Percentiles rank a stretch among this genome's conserved stretches.
Evolutionary conservation across 2,888 invertebrate genomes (phyloP).

Genomic region (Eilema sororculum): DNA sequence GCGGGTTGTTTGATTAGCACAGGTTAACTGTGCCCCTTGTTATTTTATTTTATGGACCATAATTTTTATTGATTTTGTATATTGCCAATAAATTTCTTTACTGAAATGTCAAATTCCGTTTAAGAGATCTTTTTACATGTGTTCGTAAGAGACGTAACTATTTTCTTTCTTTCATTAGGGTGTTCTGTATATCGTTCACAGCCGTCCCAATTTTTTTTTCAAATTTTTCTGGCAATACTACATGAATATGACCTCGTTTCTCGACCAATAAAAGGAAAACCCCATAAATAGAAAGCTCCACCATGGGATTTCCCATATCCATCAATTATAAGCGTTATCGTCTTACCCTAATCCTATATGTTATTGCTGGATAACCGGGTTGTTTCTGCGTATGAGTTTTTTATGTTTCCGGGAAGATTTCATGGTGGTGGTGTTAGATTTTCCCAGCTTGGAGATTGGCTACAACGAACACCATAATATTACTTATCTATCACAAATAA

Average conservation of each 20-base stretch:
- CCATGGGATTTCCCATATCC: not conserved
- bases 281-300: conserved; percentile 5
- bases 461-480: too few species aligned
- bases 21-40: too few species aligned
- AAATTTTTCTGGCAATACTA: not conserved
- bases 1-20: too few species aligned
- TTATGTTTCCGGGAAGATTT: not conserved
- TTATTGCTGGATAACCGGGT: not conserved
- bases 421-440: not conserved
- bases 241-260: conserved; percentile 1
- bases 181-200: not conserved
- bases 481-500: too few species aligned
- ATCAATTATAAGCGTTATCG: conserved; percentile 6
- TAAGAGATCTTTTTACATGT: too few species aligned
- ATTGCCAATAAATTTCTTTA: too few species aligned
- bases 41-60: too few species aligned
- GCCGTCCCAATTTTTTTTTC: not conserved
- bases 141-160: too few species aligned
- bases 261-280: not conserved
- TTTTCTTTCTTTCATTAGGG: not conserved
- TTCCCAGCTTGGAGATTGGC: too few species aligned
- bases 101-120: too few species aligned
- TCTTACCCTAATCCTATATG: not conserved
- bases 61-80: too few species aligned
- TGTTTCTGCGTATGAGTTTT: not conserved